phyloP scores from a whole-genome alignment of 2,113 vertebrate species.

The Poicephalus gulielmi region DNA sequence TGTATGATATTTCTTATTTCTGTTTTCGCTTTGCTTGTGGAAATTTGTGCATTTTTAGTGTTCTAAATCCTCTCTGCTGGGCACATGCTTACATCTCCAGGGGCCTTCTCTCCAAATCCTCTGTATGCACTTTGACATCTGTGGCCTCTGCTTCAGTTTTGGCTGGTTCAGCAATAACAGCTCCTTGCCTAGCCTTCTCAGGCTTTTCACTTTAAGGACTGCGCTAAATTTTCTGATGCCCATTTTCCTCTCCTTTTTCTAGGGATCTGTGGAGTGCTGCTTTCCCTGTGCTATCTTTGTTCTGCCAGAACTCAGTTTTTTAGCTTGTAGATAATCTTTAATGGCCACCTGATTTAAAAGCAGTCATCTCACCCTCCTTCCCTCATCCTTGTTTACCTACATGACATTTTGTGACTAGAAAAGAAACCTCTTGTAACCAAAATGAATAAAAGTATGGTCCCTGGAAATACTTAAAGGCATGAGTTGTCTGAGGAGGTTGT shows the following conservation, averaged over 20 bases:
- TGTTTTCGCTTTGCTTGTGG: not conserved
- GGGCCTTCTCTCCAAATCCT: not conserved
- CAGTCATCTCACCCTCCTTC: not conserved
- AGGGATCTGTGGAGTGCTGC: not conserved
- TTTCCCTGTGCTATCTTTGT: not conserved
- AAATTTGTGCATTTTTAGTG: not conserved
- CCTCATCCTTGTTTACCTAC: not conserved
- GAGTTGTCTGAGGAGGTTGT: not conserved
- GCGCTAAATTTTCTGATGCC: not conserved
- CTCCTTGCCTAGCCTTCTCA: not conserved
- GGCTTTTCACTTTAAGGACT: not conserved
- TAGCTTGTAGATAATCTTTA: not conserved
- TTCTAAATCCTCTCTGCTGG: not conserved
- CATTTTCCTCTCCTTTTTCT: not conserved
- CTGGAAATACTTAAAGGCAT: not conserved
- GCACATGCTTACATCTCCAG: not conserved
- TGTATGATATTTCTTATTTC: not conserved
- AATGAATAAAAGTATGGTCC: not conserved
- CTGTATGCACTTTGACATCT: not conserved
- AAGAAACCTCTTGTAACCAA: not conserved
- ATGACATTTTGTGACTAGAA: not conserved
- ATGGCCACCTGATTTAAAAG: not conserved
- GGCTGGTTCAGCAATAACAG: not conserved
- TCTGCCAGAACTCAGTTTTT: not conserved
- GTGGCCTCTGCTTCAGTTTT: not conserved